Conservation (phyloP, 2,797 vertebrate species). For the Champsocephalus gunnari region DNA sequence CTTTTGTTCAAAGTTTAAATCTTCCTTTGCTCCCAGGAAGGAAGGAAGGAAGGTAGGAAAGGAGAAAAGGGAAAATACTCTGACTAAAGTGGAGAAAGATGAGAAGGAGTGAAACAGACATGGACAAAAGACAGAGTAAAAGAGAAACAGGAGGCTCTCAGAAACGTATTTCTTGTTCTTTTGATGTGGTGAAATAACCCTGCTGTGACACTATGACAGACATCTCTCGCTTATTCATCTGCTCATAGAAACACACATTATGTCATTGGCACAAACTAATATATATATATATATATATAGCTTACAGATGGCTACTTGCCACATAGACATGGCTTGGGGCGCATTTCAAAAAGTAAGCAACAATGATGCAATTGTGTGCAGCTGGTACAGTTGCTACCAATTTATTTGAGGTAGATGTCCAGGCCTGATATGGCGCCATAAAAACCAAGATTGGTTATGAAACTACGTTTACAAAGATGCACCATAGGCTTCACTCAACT, state of each 20-base stretch:
- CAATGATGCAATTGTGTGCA: constrained; percentile 38
- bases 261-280: constrained; percentile 51
- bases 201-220: constrained; percentile 55
- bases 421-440: neutral
- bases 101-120: constrained; percentile 48
- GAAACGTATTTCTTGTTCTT: constrained; percentile 44
- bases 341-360: constrained; percentile 44
- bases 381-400: constrained; percentile 48
- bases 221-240: constrained; percentile 33
- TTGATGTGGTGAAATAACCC: constrained; percentile 70
- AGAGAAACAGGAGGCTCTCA: constrained; percentile 40
- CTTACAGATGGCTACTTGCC: constrained; percentile 59
- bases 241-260: constrained; percentile 54
- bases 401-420: constrained; percentile 39
- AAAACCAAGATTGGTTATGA: neutral
- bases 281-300: constrained; percentile 45
- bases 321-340: constrained; percentile 29
- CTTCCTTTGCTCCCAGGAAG: constrained; percentile 59
- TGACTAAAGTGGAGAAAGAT: constrained; percentile 32
- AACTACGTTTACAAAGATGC: constrained; percentile 4
- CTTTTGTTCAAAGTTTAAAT: constrained; percentile 77
- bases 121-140: constrained; percentile 12
- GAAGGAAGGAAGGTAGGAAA: constrained; percentile 9
- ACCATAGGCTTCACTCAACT: neutral
- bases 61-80: constrained; percentile 23